Conservation (phyloP, 2,113 vertebrate genomes). For the Pantherophis guttatus region DNA sequence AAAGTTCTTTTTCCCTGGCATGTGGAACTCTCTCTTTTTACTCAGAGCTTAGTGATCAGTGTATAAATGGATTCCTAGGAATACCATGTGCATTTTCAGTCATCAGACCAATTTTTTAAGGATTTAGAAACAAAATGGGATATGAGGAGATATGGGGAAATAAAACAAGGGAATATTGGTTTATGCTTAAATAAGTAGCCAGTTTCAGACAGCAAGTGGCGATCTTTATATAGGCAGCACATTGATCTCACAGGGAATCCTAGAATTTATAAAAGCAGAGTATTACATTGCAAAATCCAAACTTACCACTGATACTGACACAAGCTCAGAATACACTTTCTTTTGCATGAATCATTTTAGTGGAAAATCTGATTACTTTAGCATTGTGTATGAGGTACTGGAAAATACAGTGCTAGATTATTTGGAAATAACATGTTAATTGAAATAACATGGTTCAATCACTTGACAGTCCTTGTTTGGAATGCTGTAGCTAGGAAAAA, state of each 20-base stretch:
- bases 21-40: background rate
- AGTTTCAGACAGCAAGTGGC: background rate
- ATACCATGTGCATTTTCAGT: background rate
- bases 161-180: background rate
- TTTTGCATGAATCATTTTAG: conserved; percentile 39
- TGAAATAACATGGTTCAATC: conserved; percentile 34
- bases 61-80: background rate
- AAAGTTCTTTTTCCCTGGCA: background rate
- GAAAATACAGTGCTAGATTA: conserved; percentile 32
- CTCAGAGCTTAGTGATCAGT: background rate
- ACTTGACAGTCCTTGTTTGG: conserved; percentile 26
- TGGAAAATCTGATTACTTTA: conserved; percentile 26
- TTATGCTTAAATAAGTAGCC: background rate
- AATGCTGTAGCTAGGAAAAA: conserved; percentile 62
- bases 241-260: background rate
- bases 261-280: background rate
- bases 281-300: background rate
- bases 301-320: background rate
- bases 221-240: background rate
- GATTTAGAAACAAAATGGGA: background rate
- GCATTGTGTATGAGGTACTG: conserved; percentile 40
- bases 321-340: conserved; percentile 31
- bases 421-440: conserved; percentile 33
- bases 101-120: background rate
- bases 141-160: background rate